Percentiles rank a stretch among this genome's conserved stretches.
These are phyloP conservation scores for Piliocolobus tephrosceles DNA, from an alignment of 2,113 vertebrate species.

Conservation along the genomic window DNA sequence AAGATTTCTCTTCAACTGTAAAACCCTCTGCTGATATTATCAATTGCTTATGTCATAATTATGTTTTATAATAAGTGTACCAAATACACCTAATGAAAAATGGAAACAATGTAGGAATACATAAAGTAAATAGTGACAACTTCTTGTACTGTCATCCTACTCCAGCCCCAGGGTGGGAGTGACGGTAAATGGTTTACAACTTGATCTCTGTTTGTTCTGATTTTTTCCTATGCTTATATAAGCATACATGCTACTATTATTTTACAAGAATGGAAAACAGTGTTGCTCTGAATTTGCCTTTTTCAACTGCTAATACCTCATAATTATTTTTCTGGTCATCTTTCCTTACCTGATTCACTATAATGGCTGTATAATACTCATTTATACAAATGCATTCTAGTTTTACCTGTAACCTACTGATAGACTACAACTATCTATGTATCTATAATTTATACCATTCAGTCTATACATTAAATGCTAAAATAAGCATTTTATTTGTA, in stretches of 20 bases:
- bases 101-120: background rate
- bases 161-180: background rate
- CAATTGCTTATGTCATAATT: background rate
- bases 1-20: background rate
- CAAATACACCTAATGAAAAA: background rate
- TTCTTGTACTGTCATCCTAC: background rate
- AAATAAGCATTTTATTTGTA: slow-evolving; percentile 7
- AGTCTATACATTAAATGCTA: background rate
- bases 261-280: background rate
- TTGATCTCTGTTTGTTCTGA: background rate
- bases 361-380: background rate
- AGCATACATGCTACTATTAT: background rate
- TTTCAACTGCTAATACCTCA: background rate
- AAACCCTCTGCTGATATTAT: background rate
- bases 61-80: background rate
- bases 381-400: background rate
- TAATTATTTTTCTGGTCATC: background rate
- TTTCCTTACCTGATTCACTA: background rate
- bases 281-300: background rate
- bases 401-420: background rate
- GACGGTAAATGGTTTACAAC: background rate
- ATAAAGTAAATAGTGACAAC: background rate
- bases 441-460: background rate
- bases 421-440: background rate
- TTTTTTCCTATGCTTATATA: background rate